These are phyloP conservation scores for Cancer borealis DNA, from an alignment of 2,888 invertebrate species.

Conservation along the genomic window DNA sequence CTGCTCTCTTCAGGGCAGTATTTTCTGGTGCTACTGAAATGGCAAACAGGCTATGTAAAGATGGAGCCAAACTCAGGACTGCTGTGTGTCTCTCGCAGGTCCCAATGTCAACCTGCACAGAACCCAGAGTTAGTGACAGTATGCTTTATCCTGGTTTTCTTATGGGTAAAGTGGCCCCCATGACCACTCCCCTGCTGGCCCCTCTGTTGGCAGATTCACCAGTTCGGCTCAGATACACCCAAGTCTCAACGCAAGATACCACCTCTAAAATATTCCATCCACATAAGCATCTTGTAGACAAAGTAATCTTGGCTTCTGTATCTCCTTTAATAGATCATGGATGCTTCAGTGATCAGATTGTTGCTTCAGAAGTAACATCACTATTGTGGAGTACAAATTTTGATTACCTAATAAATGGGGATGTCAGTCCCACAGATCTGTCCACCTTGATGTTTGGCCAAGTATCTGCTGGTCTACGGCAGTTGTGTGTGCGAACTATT, in stretches of 20 bases:
- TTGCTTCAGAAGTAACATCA: conserved; percentile 43
- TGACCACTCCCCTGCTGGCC: conserved; percentile 73
- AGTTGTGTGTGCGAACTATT: conserved; percentile 76
- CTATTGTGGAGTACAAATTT: conserved; percentile 55
- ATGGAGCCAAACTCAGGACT: conserved; percentile 70
- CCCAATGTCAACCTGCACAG: conserved; percentile 9
- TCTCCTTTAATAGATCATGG: conserved; percentile 75
- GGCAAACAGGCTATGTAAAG: conserved; percentile 66
- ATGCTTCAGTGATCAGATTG: conserved; percentile 52
- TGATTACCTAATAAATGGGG: conserved; percentile 39
- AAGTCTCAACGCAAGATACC: conserved; percentile 51
- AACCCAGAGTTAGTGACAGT: background rate
- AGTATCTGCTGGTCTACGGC: conserved; percentile 75
- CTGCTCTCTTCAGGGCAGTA: conserved; percentile 76
- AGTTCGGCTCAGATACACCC: conserved; percentile 67
- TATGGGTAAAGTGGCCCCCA: background rate
- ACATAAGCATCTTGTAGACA: conserved; percentile 73
- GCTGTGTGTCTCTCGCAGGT: conserved; percentile 46
- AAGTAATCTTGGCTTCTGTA: conserved; percentile 69
- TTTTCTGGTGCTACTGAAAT: conserved; percentile 75
- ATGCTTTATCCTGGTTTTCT: background rate
- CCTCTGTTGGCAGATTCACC: conserved; percentile 76
- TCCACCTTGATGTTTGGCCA: conserved; percentile 77
- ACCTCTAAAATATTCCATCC: conserved; percentile 36
- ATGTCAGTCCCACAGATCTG: conserved; percentile 57